These are phyloP conservation scores for Sebastes schlegelii DNA, from an alignment of 2,113 vertebrate species.

Conservation along the genomic window DNA sequence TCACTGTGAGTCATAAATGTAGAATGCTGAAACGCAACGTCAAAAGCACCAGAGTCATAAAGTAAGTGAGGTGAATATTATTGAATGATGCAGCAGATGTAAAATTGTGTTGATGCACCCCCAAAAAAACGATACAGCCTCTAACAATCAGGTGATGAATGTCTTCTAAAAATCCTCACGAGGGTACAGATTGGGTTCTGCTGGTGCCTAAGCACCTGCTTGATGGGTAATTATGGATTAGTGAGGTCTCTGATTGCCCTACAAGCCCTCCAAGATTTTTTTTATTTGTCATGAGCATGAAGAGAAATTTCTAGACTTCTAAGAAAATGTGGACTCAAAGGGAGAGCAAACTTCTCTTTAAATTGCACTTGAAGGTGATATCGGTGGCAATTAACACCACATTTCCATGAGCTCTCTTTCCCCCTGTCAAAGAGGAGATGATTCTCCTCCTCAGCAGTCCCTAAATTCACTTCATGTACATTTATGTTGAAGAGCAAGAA, in stretches of 20 bases:
- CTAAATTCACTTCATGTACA: constrained; percentile 23
- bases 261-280: constrained; percentile 58
- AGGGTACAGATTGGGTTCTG: constrained; percentile 47
- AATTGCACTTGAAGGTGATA: constrained; percentile 48
- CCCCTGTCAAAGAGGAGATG: constrained; percentile 31
- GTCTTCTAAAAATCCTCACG: constrained; percentile 36
- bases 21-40: neutral
- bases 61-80: constrained; percentile 27
- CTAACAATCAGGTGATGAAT: constrained; percentile 46
- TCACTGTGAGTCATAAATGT: neutral
- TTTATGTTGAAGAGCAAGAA: constrained; percentile 10
- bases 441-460: constrained; percentile 14
- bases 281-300: constrained; percentile 50
- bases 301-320: constrained; percentile 38
- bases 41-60: neutral
- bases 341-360: constrained; percentile 34
- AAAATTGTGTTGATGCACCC: constrained; percentile 38
- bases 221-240: constrained; percentile 75
- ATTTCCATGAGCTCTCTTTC: constrained; percentile 42
- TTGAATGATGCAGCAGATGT: constrained; percentile 47
- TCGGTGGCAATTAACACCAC: constrained; percentile 54
- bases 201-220: constrained; percentile 51
- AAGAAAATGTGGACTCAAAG: constrained; percentile 45
- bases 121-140: constrained; percentile 32
- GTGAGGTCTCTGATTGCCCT: constrained; percentile 57